phyloP scores from a whole-genome alignment of 2,113 vertebrate genomes.

The Psettodes erumei region DNA sequence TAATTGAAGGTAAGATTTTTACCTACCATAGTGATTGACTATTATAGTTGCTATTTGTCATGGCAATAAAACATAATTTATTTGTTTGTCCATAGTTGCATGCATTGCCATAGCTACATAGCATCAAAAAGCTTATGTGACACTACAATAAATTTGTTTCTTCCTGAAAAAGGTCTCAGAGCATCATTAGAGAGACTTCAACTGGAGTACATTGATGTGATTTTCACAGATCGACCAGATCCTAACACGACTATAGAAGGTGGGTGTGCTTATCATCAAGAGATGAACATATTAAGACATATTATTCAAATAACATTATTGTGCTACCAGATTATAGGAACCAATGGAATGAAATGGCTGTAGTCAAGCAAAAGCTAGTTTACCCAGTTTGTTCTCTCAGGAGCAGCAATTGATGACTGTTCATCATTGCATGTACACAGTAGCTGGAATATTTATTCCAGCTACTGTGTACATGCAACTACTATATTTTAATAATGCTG shows the following conservation, averaged over 20 bases:
- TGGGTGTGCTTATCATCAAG: constrained; percentile 63
- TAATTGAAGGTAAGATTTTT: constrained; percentile 89
- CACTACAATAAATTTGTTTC: background rate
- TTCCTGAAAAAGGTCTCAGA: constrained; percentile 84
- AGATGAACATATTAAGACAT: background rate
- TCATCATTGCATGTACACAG: too few species aligned
- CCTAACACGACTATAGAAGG: constrained; percentile 97
- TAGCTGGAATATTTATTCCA: too few species aligned
- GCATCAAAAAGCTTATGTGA: background rate
- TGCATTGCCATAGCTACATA: background rate
- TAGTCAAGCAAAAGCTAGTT: too few species aligned
- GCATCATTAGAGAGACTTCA: constrained; percentile 91
- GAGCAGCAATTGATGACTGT: too few species aligned
- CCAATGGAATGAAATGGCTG: too few species aligned
- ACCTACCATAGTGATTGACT: background rate
- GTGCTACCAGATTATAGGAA: too few species aligned
- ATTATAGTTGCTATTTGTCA: background rate
- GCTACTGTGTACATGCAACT: too few species aligned
- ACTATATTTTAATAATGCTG: too few species aligned
- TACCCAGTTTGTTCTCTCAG: too few species aligned
- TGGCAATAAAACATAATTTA: background rate
- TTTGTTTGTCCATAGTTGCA: background rate
- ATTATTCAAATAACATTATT: too few species aligned
- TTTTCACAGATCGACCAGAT: constrained; percentile 94
- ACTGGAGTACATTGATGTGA: constrained; percentile 92